These are phyloP conservation scores for Tretioscincus oriximinensis DNA, from an alignment of 2,113 vertebrate genomes.

Conservation along the genomic window DNA sequence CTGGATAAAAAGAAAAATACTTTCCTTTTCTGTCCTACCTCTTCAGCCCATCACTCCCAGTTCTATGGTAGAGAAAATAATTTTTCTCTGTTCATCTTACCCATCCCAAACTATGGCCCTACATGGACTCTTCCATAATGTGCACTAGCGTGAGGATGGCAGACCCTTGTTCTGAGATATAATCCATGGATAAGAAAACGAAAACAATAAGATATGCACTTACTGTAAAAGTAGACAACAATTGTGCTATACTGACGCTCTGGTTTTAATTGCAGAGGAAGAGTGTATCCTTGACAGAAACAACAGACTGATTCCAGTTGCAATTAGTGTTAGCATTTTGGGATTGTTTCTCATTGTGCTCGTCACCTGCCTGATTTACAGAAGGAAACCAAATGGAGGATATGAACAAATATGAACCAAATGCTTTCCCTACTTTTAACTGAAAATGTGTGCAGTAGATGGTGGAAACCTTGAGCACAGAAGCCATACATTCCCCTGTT, in stretches of 20 bases:
- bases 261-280: slow-evolving; percentile 75
- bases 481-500: slow-evolving; percentile 6
- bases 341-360: slow-evolving; percentile 74
- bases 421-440: background rate
- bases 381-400: slow-evolving; percentile 68
- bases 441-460: background rate
- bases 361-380: slow-evolving; percentile 74
- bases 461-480: slow-evolving; percentile 26
- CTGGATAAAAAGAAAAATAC: too few relatives aligned
- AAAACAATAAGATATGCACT: too few relatives aligned
- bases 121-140: too few relatives aligned
- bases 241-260: slow-evolving; percentile 26
- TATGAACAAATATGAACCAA: slow-evolving; percentile 74
- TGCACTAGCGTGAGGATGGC: too few relatives aligned
- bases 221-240: background rate
- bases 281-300: slow-evolving; percentile 83
- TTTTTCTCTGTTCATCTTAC: too few relatives aligned
- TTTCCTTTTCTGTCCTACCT: too few relatives aligned
- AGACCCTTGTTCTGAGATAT: too few relatives aligned
- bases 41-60: too few relatives aligned
- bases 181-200: too few relatives aligned
- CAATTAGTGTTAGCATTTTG: slow-evolving; percentile 69
- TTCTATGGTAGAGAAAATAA: too few relatives aligned
- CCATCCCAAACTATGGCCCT: too few relatives aligned
- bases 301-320: slow-evolving; percentile 70